These are phyloP conservation scores for Anoplolepis gracilipes DNA, from an alignment of 1,140 invertebrate species.

Conservation along the genomic window DNA sequence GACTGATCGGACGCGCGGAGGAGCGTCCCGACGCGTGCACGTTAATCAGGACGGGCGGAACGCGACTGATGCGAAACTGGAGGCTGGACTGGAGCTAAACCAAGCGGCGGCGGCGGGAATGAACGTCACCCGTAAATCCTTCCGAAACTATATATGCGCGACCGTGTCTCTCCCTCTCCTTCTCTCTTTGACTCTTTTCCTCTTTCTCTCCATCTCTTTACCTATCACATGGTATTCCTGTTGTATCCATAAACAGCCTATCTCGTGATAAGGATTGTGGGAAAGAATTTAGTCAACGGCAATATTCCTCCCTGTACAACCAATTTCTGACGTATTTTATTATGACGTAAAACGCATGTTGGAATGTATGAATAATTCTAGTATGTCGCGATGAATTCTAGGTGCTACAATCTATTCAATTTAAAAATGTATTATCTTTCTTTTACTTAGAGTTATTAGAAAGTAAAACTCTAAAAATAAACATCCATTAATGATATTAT, in stretches of 20 bases:
- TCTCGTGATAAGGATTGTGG: not conserved
- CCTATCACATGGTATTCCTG: conserved; percentile 30
- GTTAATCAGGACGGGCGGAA: conserved; percentile 20
- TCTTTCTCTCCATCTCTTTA: not conserved
- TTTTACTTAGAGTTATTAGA: too few relatives aligned
- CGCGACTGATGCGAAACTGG: conserved; percentile 39
- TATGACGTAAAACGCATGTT: not conserved
- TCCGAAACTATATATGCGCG: conserved; percentile 43
- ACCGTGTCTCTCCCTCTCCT: conserved; percentile 25
- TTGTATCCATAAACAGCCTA: conserved; percentile 27
- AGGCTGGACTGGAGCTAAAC: conserved; percentile 63
- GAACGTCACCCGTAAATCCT: conserved; percentile 60
- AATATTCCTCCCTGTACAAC: too few relatives aligned
- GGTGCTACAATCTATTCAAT: too few relatives aligned
- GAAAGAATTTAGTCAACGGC: not conserved
- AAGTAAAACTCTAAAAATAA: too few relatives aligned
- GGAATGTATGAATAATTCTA: not conserved
- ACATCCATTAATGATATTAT: too few relatives aligned
- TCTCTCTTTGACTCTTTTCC: conserved; percentile 38
- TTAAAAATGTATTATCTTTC: not conserved
- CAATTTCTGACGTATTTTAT: not conserved
- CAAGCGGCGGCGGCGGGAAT: conserved; percentile 62
- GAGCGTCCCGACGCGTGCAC: not conserved
- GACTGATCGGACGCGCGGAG: not conserved
- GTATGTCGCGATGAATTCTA: not conserved